These are phyloP conservation scores for Oryzias curvinotus DNA, from an alignment of 2,113 vertebrate species.

Conservation along the genomic window DNA sequence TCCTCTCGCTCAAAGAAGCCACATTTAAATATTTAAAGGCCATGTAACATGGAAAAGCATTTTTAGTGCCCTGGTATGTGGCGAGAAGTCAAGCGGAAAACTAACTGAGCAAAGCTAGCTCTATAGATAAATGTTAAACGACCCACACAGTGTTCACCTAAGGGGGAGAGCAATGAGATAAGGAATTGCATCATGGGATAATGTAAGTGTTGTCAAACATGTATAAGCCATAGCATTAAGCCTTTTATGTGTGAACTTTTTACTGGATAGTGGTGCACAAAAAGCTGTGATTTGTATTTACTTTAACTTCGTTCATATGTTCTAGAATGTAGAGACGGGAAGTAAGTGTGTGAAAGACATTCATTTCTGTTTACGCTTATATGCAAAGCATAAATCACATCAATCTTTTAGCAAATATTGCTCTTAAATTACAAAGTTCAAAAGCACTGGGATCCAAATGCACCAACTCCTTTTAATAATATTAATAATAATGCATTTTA, in stretches of 20 bases:
- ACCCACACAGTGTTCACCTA: constrained; percentile 8
- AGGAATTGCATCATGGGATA: not conserved
- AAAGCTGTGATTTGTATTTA: not conserved
- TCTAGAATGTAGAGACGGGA: not conserved
- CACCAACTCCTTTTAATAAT: too few species aligned
- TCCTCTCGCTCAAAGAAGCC: constrained; percentile 41
- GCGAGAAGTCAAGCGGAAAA: constrained; percentile 11
- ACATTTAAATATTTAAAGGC: constrained; percentile 50
- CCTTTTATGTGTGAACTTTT: too few species aligned
- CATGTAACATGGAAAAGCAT: constrained; percentile 11
- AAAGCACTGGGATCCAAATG: too few species aligned
- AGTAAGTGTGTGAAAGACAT: not conserved
- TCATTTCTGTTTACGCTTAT: not conserved
- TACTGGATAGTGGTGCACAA: too few species aligned
- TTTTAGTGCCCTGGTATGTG: constrained; percentile 12
- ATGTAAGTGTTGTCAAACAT: not conserved
- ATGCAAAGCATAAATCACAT: not conserved
- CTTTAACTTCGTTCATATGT: not conserved
- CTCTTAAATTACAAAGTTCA: too few species aligned
- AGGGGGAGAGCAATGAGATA: constrained; percentile 16
- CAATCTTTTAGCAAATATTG: not conserved
- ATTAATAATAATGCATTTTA: too few species aligned
- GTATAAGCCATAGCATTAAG: not conserved
- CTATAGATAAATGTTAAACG: constrained; percentile 46
- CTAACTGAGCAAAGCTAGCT: constrained; percentile 26